phyloP scores from a whole-genome alignment of 23 tunicate species.

The Oikopleura vanhoeffeni region DNA sequence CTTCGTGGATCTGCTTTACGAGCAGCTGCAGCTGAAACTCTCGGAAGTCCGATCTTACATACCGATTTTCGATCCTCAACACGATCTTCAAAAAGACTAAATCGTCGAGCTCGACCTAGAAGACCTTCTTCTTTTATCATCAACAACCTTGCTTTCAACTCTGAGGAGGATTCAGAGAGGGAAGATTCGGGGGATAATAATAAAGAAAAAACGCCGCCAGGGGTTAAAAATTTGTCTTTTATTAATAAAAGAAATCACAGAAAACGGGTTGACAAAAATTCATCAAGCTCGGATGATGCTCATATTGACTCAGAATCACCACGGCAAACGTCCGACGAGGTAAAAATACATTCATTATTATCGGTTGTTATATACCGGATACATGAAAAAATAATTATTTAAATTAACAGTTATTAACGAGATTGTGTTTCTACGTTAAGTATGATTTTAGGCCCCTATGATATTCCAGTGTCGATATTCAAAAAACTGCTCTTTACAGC shows the following conservation, averaged over 20 bases:
- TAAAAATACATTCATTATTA: no score
- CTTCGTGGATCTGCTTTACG: not conserved
- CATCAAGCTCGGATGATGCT: conserved; percentile 1
- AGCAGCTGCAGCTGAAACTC: not conserved
- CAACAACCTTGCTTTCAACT: not conserved
- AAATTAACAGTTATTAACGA: no score
- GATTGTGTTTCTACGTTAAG: no score
- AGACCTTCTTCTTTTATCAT: not conserved
- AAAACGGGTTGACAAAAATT: not conserved
- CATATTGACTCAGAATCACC: not conserved
- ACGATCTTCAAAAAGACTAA: not conserved
- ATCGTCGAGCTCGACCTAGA: not conserved
- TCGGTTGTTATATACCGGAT: no score
- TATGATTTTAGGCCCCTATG: no score
- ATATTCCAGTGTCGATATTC: no score
- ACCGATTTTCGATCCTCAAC: not conserved
- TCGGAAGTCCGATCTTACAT: not conserved
- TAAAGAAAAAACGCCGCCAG: not conserved
- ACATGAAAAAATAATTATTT: no score
- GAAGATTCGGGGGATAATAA: not conserved
- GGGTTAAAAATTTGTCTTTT: not conserved
- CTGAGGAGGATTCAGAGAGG: not conserved
- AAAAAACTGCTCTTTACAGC: no score
- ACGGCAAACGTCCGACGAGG: not conserved
- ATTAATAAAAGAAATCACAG: not conserved